phyloP scores from a whole-genome alignment of 2,888 invertebrate species.

The Bellardia bayeri region DNA sequence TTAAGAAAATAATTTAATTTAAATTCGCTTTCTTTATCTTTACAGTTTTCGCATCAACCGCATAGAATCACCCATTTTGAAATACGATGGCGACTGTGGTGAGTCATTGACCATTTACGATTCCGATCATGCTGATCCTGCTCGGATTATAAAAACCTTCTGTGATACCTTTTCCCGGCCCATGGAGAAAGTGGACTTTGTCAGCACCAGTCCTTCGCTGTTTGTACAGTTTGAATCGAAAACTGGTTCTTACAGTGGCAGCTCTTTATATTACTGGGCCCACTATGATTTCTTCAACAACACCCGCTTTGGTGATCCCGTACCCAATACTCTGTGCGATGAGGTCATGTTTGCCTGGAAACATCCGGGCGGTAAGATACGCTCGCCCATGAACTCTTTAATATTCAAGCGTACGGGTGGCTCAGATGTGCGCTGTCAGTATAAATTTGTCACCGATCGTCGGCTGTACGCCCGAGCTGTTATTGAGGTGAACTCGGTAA shows the following conservation, averaged over 20 bases:
- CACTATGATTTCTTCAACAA: constrained; percentile 97
- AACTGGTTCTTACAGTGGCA: constrained; percentile 96
- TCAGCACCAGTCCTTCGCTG: constrained; percentile 93
- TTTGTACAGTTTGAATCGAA: constrained; percentile 96
- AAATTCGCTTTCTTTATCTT: constrained; percentile 73
- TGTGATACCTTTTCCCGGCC: constrained; percentile 97
- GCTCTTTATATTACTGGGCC: constrained; percentile 97
- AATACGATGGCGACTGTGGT: constrained; percentile 94
- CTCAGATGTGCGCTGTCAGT: constrained; percentile 92
- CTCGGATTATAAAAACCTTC: constrained; percentile 95
- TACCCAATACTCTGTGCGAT: constrained; percentile 92
- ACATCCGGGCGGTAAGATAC: constrained; percentile 89
- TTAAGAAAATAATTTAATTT: neutral
- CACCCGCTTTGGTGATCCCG: constrained; percentile 92
- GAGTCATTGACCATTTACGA: constrained; percentile 96
- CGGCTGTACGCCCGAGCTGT: constrained; percentile 92
- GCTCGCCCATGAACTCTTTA: constrained; percentile 94
- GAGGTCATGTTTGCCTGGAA: constrained; percentile 95
- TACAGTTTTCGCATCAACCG: constrained; percentile 93
- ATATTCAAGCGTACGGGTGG: constrained; percentile 92
- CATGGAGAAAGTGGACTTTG: constrained; percentile 96
- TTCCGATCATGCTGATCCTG: constrained; percentile 94
- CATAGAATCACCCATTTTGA: constrained; percentile 94
- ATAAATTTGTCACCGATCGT: constrained; percentile 93
- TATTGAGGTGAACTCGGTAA: constrained; percentile 89